Base-by-base conservation (phyloP, 1,140 invertebrate species). In the Pogonomyrmex barbatus region DNA sequence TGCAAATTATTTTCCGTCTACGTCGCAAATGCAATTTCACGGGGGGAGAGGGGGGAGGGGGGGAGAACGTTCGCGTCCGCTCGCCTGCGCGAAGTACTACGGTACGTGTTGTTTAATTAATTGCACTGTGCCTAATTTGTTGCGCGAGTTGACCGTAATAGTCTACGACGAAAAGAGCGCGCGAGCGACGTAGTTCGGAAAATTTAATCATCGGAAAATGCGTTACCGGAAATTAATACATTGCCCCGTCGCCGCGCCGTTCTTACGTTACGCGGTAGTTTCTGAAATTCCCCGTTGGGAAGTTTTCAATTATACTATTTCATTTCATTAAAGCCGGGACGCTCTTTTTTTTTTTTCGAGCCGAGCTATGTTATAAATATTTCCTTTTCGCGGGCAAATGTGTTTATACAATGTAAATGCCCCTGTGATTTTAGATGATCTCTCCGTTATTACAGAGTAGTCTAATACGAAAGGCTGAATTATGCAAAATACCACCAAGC, bases 1-100 rank as follows among this genome's bases (percentile, higher is more conserved):
- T 88, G 58, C 60, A 70, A 89, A 89, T 89, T 89, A 89, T 78
- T 89, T 88, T 75, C 56, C 87, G 87, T 77, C 56, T 85, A 88
- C 83, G 62, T 78, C 83, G 50, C 75, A 62, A 83, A 89, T 89
- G 58, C 58, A 86, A 87, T 89, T 86, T 89, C 76, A 54, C 62
- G 54, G 30, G 12, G 60, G n/a, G n/a, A 0, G 36, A 2, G 62
- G 30, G 62, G 10, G 30, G 30, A n/a, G 56, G 56, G 1, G n/a
- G 24, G 24, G 24, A 24, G n/a, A 24, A 24, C 56, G 73, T 76
- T 56, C 56, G 33, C 52, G 78, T 42, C 36, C 68, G 56, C 54
- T 73, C 33, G 39, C 47, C 14, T 30, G 33, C 3, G 52, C 50
- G 5, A 42, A 45, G 65, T 52, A 67, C 54, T 73, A 73, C 47